Evolutionary conservation across 2,888 invertebrate genomes (phyloP), one percentile per base, ranked within the genome.

Genomic region (Ochropleura leucogaster): DNA sequence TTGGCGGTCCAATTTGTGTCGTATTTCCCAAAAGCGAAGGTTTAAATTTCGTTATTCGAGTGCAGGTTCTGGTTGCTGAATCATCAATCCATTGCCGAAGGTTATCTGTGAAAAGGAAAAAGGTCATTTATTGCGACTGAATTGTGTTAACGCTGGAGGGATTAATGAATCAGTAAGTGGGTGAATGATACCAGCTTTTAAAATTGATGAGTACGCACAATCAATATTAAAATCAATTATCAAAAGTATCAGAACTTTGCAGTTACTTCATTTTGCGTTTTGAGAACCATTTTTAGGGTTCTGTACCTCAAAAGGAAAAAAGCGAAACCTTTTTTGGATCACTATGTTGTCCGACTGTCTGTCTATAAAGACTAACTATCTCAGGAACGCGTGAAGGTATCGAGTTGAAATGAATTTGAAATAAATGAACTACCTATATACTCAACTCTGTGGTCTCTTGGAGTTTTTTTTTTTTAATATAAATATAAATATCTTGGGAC

Each of bases 51-150:
- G 40, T 20, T 10, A 40, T 44, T 49, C 3, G 70, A 49, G 68
- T 20, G 30, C 44, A 14, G 49, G n/a, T 42, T 51, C 68, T 49
- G 55, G 8, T 46, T 60, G 65, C 18, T 73, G 20, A 72, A 63
- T 77, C 74, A 84, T 77, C 8, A 73, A 74, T 79, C 77, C 86
- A 87, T 87, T 72, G 76, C 82, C 74, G 30, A 65, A 16, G 57
- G 47, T 51, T 70, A 60, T 46, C 85, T 85, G 85, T 55, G 71
- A 72, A 74, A 70, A 85, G 47, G 51, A 69, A 72, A 74, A 44
- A 44, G 44, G 14, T 46, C 53, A 77, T 77, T 76, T 20, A 74
- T 71, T 69, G 49, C 7, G 2, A 44, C 14, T 66, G 76, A 1
- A 12, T 49, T 44, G 18, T 70, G 12, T 30, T 51, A 30, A 30